These are phyloP conservation scores for Morpho helenor DNA, from an alignment of 2,888 invertebrate genomes.

Conservation along the genomic window DNA sequence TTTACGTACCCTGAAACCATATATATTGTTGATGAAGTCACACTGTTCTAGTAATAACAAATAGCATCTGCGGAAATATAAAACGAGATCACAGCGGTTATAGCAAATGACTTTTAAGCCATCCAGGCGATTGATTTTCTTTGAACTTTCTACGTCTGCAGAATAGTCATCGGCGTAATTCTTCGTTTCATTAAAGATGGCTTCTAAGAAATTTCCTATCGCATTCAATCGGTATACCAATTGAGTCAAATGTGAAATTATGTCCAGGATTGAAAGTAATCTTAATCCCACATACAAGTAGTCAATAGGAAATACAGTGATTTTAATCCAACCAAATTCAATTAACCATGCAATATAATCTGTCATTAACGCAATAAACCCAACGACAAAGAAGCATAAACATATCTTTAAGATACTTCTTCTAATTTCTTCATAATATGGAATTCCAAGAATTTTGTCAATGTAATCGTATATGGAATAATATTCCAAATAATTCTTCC, in stretches of 20 bases:
- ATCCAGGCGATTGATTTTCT: conserved; percentile 8
- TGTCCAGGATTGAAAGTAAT: conserved; percentile 21
- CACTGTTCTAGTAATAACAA: conserved; percentile 24
- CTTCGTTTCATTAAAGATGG: conserved; percentile 10
- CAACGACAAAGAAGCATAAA: conserved; percentile 5
- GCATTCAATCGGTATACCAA: conserved; percentile 24
- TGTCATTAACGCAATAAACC: not conserved
- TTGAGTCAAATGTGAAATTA: conserved; percentile 23
- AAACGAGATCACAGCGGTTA: conserved; percentile 11
- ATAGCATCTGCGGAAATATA: conserved; percentile 22
- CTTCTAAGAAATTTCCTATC: conserved; percentile 23
- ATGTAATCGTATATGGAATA: conserved; percentile 11
- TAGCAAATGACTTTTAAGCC: conserved; percentile 17
- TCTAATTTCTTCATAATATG: conserved; percentile 7
- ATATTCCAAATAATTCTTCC: conserved; percentile 10
- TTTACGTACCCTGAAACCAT: conserved; percentile 24
- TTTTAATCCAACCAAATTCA: conserved; percentile 5
- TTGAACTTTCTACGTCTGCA: not conserved
- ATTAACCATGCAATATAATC: conserved; percentile 18
- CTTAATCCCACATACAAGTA: conserved; percentile 19
- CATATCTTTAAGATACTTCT: conserved; percentile 6
- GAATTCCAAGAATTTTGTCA: conserved; percentile 8
- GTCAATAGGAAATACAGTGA: conserved; percentile 15
- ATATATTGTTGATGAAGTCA: conserved; percentile 25
- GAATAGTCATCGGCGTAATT: conserved; percentile 8